These are phyloP conservation scores for Pseudomyrmex sp. DNA, from an alignment of 1,140 invertebrate genomes.

Conservation along the genomic window DNA sequence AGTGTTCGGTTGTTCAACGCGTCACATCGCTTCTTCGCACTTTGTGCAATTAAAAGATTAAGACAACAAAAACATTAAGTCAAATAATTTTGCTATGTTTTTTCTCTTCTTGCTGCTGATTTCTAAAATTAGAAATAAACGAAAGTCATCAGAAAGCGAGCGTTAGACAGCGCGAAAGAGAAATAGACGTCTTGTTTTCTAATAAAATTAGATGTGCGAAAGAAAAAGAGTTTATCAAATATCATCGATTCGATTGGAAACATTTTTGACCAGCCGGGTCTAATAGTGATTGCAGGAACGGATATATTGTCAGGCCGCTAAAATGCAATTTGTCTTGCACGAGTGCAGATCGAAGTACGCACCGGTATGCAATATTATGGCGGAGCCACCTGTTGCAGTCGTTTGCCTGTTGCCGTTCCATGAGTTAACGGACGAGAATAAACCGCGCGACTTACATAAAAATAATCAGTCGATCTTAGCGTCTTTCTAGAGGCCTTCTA, in stretches of 20 bases:
- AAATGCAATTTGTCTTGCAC: conserved; percentile 68
- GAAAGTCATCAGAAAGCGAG: not conserved
- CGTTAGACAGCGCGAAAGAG: not conserved
- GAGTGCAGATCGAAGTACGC: conserved; percentile 50
- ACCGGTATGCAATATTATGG: conserved; percentile 49
- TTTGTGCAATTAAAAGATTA: not conserved
- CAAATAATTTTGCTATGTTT: not conserved
- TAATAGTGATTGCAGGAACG: conserved; percentile 47
- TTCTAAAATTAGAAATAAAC: not conserved
- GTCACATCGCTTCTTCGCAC: not conserved
- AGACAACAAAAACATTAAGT: not conserved
- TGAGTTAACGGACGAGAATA: conserved; percentile 64
- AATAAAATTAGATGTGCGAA: too few relatives aligned
- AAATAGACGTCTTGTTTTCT: not conserved
- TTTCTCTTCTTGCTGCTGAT: not conserved
- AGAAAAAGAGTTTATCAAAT: too few relatives aligned
- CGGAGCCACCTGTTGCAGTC: conserved; percentile 69
- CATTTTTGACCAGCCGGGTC: conserved; percentile 10
- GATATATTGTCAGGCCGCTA: conserved; percentile 32
- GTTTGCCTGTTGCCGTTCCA: conserved; percentile 67
- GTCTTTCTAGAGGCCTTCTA: conserved; percentile 26
- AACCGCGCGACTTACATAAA: conserved; percentile 63
- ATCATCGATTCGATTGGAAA: not conserved
- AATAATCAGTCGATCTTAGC: conserved; percentile 62
- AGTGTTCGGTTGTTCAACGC: not conserved